Conservation (phyloP, 2,113 vertebrate genomes). For the Paraplagusia blochii region DNA sequence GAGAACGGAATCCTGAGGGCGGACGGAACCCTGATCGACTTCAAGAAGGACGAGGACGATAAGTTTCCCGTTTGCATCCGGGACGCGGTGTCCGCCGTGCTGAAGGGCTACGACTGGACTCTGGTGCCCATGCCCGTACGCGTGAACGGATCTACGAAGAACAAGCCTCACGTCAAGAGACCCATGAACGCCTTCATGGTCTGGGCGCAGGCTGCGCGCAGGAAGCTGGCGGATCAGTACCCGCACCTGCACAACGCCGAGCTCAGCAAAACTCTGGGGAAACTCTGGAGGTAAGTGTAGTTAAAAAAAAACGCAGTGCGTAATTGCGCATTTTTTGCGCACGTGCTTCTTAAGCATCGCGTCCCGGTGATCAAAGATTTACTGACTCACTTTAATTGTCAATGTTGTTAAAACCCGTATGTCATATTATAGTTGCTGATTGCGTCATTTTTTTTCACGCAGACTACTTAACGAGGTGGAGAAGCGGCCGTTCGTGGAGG, state of each 20-base stretch:
- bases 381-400: neutral
- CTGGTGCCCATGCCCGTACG: slow-evolving; percentile 96
- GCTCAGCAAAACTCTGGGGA: slow-evolving; percentile 96
- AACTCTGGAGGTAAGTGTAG: slow-evolving; percentile 91
- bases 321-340: neutral
- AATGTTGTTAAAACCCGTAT: neutral
- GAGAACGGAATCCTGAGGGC: slow-evolving; percentile 85
- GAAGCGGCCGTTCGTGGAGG: slow-evolving; percentile 95
- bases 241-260: slow-evolving; percentile 97
- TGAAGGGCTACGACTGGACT: slow-evolving; percentile 99
- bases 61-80: slow-evolving; percentile 97
- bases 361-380: neutral
- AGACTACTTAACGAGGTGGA: slow-evolving; percentile 92
- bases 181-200: slow-evolving; percentile 88
- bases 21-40: slow-evolving; percentile 74
- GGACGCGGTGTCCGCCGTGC: slow-evolving; percentile 95
- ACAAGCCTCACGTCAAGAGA: slow-evolving; percentile 91
- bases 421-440: neutral
- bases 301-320: slow-evolving; percentile 1
- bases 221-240: slow-evolving; percentile 95
- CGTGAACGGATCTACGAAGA: slow-evolving; percentile 93
- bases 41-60: slow-evolving; percentile 95
- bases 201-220: slow-evolving; percentile 93
- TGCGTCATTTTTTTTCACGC: slow-evolving; percentile 18
- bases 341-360: no score